A percentile compares a stretch with the other conserved stretches of the same genome.
phyloP scores from a whole-genome alignment of 2,888 invertebrate species.

The Dastarcus helophoroides region DNA sequence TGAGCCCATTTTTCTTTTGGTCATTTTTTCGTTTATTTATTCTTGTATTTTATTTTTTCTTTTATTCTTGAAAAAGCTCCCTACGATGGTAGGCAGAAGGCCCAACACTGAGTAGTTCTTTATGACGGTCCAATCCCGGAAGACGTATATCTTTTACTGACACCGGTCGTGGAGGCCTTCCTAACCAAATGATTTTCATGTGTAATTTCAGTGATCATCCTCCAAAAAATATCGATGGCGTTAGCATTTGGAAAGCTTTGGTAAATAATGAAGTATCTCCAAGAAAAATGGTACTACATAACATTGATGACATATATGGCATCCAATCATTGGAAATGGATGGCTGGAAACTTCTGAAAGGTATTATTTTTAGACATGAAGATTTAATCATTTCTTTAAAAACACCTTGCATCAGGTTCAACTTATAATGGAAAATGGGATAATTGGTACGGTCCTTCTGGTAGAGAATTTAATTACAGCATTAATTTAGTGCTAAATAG shows the following conservation, averaged over 20 bases:
- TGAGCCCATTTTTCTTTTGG: too few species aligned
- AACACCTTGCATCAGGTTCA: conserved; percentile 45
- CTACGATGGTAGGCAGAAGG: too few species aligned
- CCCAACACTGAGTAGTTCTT: too few species aligned
- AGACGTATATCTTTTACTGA: too few species aligned
- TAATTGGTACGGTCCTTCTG: conserved; percentile 70
- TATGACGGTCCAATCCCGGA: too few species aligned
- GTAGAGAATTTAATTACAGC: conserved; percentile 48
- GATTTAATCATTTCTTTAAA: conserved; percentile 3
- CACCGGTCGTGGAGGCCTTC: too few species aligned
- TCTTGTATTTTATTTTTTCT: too few species aligned
- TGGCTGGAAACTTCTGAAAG: conserved; percentile 68
- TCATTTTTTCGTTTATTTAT: too few species aligned
- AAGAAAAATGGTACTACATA: conserved; percentile 62
- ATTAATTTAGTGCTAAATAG: conserved; percentile 41
- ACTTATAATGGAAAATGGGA: conserved; percentile 66
- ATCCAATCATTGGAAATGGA: conserved; percentile 58
- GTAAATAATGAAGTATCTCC: conserved; percentile 47
- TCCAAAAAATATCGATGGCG: conserved; percentile 62
- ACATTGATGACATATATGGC: conserved; percentile 72
- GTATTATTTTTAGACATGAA: conserved; percentile 35
- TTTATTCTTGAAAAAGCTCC: too few species aligned
- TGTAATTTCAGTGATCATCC: too few species aligned
- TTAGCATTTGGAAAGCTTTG: conserved; percentile 64
- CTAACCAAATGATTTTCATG: too few species aligned